phyloP scores from a whole-genome alignment of 2,797 vertebrate genomes.

The Gobio occitaniae region DNA sequence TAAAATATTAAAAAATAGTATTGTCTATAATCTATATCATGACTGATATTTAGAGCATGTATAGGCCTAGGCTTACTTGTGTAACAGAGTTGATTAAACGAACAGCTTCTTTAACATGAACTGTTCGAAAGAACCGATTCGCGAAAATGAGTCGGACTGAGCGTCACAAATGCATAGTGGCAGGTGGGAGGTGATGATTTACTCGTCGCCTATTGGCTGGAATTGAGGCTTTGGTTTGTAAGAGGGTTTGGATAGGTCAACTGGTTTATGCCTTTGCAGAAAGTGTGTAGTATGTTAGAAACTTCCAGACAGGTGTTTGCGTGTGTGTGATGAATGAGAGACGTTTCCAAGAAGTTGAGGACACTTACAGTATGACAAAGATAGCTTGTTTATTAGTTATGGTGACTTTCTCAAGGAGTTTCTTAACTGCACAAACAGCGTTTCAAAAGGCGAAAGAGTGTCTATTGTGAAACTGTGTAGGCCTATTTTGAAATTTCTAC shows the following conservation, averaged over 20 bases:
- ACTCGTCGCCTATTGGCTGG: constrained; percentile 40
- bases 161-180: no score
- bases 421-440: background rate
- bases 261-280: background rate
- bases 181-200: constrained; percentile 30
- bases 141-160: background rate
- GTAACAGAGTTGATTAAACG: background rate
- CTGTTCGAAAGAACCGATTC: constrained; percentile 23
- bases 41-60: background rate
- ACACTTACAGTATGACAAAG: background rate
- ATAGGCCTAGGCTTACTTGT: background rate
- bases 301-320: background rate
- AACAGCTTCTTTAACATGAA: background rate
- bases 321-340: background rate
- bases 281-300: background rate
- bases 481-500: background rate
- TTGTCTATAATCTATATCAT: background rate
- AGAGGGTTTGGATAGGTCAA: background rate
- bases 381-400: background rate
- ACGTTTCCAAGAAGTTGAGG: constrained; percentile 6
- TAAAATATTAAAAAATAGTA: no score
- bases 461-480: constrained; percentile 7
- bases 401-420: background rate
- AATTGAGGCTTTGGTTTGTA: background rate
- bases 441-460: background rate